Base-by-base conservation (phyloP, 64 coral and sea anemone species). In the Stichodactyla mertensii region DNA sequence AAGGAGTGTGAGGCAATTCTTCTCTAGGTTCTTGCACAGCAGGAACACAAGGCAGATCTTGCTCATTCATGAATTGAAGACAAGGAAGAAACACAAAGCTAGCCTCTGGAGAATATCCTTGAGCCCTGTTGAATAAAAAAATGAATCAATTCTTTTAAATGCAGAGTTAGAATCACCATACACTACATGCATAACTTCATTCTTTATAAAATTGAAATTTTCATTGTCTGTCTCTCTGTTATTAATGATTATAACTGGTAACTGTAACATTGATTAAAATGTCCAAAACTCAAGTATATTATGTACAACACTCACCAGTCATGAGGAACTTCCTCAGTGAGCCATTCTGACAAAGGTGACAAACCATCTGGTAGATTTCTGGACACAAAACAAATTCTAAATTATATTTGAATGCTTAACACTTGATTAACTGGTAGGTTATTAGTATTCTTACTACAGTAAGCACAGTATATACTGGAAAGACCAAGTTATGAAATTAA, bases 81-180 rank as follows among this genome's bases (percentile, higher is more conserved):
- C 88, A 89, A 28, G 88, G 88, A 16, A 90, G 82, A 51, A 85
- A 90, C 13, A 90, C 88, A 90, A 90, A 90, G 22, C 71, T 90
- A 22, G 54, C 69, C 23, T 85, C 67, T 20, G 88, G 54, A 45
- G 52, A 36, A 78, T 84, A 83, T 19, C 61, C 22, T 59, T 67
- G 13, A 14, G 64, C 62, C 88, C 87, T 88, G 87, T 81, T 81
- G 4, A 55, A 81, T 20, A 19, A 81, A 19, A 52, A 53, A 19
- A 81, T 10, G 1, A 45, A 45, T 45, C 36, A 45, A 45, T 45
- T 45, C 36, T 45, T 45, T 45, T 45, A 31, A 31, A 45, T 45
- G 36, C 28, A 31, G 28, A 1, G 28, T 31, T 31, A 31, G 28
- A 31, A 31, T 45, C 36, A 45, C 36, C 36, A 45, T 45, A 45